Base-by-base conservation (phyloP, 2,888 invertebrate species). In the Dicranocentrus wangi region DNA sequence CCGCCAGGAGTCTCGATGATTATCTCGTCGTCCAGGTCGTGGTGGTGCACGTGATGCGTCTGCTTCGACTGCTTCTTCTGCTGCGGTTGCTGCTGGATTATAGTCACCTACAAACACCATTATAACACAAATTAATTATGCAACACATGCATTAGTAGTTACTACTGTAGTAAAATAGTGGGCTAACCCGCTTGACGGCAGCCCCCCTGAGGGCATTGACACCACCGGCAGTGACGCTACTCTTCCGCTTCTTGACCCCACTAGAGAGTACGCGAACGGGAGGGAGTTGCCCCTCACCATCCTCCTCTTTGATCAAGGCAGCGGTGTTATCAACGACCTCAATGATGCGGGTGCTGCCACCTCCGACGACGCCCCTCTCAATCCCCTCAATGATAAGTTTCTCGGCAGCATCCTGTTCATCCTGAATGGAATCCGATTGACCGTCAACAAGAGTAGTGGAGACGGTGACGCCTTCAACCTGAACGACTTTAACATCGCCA, bases 401-500 rank as follows among this genome's bases (percentile, higher is more conserved):
- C 39, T 25, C 8, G 25, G 10, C 10, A 19, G 42, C n/a, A 23
- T 65, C 65, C 2, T 51, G 51, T 13, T 55, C 23, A 51, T 55
- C 19, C 10, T 58, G 42, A 10, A 10, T 7, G 7, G 7, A 13
- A 27, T 60, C 27, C 28, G 17, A 3, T 8, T 27, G 21, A 8
- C n/a, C 25, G 7, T n/a, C 60, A 10, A 3, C 21, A 15, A 19
- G 21, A 13, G 8, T 3, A 23, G 19, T 19, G 23, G 10, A 28
- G n/a, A 8, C 55, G 21, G 13, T 21, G 21, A 51, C 69, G 1
- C 69, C 53, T 17, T 70, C 82, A 32, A 85, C 53, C 51, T 85
- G 83, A 47, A 85, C 85, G 19, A 85, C 84, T 68, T 82, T 79
- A 10, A 84, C 81, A 27, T 84, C 82, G 13, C 70, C 70, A 58